Evolutionary conservation across 2,113 vertebrate species (phyloP).

Genomic region (Daboia siamensis): DNA sequence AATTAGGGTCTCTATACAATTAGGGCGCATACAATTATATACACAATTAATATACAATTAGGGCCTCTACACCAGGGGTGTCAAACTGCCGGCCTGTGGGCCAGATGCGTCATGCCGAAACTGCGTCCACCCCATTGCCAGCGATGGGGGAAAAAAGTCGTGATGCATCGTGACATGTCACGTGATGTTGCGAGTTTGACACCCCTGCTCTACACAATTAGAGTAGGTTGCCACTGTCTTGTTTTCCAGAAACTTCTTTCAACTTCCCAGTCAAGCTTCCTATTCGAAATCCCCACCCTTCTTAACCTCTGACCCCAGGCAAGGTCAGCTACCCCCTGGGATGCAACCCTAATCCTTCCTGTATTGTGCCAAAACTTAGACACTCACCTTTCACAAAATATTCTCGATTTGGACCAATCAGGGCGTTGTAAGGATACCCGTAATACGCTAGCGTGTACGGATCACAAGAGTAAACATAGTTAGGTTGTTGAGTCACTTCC

Average conservation of each 20-base stretch:
- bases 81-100: too few species aligned
- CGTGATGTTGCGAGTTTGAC: too few species aligned
- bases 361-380: constrained; percentile 6
- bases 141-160: too few species aligned
- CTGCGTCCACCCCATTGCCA: too few species aligned
- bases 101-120: too few species aligned
- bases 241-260: not conserved
- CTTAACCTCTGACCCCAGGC: not conserved
- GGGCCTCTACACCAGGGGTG: too few species aligned
- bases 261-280: not conserved
- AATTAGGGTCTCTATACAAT: too few species aligned
- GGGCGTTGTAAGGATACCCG: constrained; percentile 92
- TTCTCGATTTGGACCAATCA: constrained; percentile 96
- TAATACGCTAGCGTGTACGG: constrained; percentile 94
- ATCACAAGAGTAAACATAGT: constrained; percentile 94
- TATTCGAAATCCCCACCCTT: not conserved
- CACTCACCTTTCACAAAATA: constrained; percentile 99
- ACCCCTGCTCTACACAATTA: too few species aligned
- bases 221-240: too few species aligned
- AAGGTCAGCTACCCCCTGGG: not conserved
- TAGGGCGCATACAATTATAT: too few species aligned
- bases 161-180: too few species aligned
- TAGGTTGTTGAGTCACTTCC: constrained; percentile 77
- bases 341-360: not conserved
- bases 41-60: too few species aligned